These are phyloP conservation scores for Elysia crispata DNA, from an alignment of 2,888 invertebrate species.

Conservation along the genomic window DNA sequence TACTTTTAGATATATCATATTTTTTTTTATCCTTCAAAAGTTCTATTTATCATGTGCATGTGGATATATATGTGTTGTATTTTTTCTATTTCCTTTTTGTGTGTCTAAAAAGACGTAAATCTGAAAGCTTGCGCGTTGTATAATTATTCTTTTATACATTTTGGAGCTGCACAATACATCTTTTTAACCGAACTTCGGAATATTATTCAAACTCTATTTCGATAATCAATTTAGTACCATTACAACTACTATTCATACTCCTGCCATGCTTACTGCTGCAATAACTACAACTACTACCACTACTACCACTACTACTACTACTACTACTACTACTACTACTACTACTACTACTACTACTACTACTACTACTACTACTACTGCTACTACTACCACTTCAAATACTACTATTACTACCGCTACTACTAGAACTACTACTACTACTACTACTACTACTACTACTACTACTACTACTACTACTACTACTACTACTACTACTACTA, in stretches of 20 bases:
- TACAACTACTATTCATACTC: neutral
- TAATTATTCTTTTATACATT: too few species aligned
- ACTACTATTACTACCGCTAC: too few species aligned
- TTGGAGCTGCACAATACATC: neutral
- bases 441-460: constrained; percentile 9
- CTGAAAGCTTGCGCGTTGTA: too few species aligned
- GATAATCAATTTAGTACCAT: neutral
- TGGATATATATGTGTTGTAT: too few species aligned
- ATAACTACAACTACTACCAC: neutral
- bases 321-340: constrained; percentile 9
- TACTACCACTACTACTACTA: constrained; percentile 4
- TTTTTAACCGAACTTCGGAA: neutral
- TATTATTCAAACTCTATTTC: neutral
- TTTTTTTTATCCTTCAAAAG: too few species aligned
- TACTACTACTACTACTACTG: constrained; percentile 4
- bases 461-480: constrained; percentile 9
- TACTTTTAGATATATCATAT: too few species aligned
- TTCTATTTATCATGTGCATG: too few species aligned
- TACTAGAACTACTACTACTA: neutral
- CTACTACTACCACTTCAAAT: too few species aligned
- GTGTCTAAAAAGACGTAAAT: too few species aligned
- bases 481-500: constrained; percentile 1
- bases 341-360: constrained; percentile 4
- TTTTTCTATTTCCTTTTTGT: too few species aligned
- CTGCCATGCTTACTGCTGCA: neutral